Percentiles rank a stretch among this genome's conserved stretches.
Evolutionary conservation across 2,113 vertebrate genomes (phyloP).

Genomic region (Gorsachius goisagi): DNA sequence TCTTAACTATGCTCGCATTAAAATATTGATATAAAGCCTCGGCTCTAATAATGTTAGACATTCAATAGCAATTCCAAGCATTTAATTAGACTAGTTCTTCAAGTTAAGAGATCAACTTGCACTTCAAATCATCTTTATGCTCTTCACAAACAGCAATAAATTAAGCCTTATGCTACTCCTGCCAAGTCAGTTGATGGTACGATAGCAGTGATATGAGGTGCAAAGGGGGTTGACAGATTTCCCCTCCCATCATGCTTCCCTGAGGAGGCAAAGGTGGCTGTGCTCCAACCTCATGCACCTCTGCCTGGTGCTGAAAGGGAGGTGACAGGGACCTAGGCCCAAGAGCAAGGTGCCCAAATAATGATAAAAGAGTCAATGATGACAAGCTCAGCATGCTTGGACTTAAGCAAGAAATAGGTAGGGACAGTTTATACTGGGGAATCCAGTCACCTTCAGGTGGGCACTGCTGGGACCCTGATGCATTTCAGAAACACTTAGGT

Average conservation of each 20-base stretch:
- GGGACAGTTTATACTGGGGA: not conserved
- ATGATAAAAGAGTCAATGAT: not conserved
- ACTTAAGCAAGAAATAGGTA: not conserved
- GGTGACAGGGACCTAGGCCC: not conserved
- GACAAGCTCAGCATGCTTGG: not conserved
- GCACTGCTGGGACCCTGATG: not conserved
- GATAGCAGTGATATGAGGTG: not conserved
- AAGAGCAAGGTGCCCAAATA: not conserved
- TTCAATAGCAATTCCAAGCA: not conserved
- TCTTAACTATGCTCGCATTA: not conserved
- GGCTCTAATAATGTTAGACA: not conserved
- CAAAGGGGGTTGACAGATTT: not conserved
- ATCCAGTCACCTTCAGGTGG: not conserved
- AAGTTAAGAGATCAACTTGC: slow-evolving; percentile 5
- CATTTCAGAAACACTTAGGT: not conserved
- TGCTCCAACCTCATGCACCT: not conserved
- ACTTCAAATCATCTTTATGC: not conserved
- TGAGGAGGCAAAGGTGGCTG: not conserved
- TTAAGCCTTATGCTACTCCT: not conserved
- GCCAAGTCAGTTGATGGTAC: not conserved
- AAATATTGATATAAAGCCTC: not conserved
- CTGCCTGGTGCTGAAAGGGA: not conserved
- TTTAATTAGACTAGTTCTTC: slow-evolving; percentile 13
- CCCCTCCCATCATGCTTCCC: not conserved
- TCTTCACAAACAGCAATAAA: slow-evolving; percentile 9